phyloP scores from a whole-genome alignment of 2,888 invertebrate genomes.

The Meghimatium bilineatum region DNA sequence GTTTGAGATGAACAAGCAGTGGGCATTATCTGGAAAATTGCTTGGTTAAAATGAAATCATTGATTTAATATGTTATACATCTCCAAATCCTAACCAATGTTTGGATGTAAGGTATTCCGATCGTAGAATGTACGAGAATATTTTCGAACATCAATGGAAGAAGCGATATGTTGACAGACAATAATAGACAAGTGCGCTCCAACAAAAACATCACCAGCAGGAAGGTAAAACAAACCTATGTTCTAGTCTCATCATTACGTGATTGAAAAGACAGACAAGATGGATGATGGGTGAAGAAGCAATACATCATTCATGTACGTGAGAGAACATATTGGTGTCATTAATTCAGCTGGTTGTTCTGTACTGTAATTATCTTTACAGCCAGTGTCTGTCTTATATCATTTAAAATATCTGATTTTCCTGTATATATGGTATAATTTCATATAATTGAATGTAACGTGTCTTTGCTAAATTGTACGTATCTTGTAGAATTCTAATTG shows the following conservation, averaged over 20 bases:
- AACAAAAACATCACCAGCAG: slow-evolving; percentile 7
- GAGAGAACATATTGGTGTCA: not conserved
- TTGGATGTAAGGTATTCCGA: not conserved
- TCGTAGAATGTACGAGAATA: not conserved
- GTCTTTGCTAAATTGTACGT: not conserved
- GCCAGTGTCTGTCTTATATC: not conserved
- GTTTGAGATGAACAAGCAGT: no score
- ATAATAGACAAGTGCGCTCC: not conserved
- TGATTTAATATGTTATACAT: not conserved
- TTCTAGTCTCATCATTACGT: not conserved
- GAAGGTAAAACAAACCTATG: not conserved
- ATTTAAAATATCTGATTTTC: not conserved
- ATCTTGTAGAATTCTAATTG: not conserved
- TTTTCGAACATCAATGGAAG: not conserved
- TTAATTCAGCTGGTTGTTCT: not conserved
- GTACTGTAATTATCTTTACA: not conserved
- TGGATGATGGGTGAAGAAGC: not conserved
- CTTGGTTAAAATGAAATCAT: no score
- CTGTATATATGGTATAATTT: no score
- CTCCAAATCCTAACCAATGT: not conserved
- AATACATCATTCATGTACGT: not conserved
- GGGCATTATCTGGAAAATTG: no score
- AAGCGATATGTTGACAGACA: slow-evolving; percentile 20
- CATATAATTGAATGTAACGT: no score
- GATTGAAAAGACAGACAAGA: not conserved